A percentile compares a stretch with the other conserved stretches of the same genome.
phyloP scores from a whole-genome alignment of 2,888 invertebrate species.

The Pelosia muscerda region DNA sequence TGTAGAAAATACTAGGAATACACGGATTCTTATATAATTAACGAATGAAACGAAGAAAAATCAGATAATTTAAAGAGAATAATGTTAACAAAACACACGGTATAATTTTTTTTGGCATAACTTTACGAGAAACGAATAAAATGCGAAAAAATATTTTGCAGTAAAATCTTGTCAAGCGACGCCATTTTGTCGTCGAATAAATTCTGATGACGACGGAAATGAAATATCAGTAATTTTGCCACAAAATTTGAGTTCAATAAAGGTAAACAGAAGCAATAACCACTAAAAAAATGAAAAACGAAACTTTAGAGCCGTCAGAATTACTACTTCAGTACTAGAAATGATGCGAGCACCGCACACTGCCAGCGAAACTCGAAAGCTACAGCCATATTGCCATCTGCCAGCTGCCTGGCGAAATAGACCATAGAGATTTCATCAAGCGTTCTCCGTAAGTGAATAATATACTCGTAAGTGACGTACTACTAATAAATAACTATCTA shows the following conservation, averaged over 20 bases:
- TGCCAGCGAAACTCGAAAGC: conserved; percentile 84
- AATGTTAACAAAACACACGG: conserved; percentile 67
- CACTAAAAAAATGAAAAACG: conserved; percentile 81
- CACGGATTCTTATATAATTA: conserved; percentile 74
- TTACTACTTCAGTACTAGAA: conserved; percentile 78
- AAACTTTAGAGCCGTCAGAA: conserved; percentile 82
- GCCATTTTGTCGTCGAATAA: conserved; percentile 87
- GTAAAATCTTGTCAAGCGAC: conserved; percentile 85
- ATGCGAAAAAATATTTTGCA: conserved; percentile 80
- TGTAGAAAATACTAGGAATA: conserved; percentile 75
- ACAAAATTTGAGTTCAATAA: conserved; percentile 71
- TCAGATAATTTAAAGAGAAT: conserved; percentile 68
- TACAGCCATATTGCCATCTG: conserved; percentile 85
- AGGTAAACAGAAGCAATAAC: conserved; percentile 75
- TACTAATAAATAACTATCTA: not conserved
- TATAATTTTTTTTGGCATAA: conserved; percentile 64
- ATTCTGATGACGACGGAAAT: conserved; percentile 85
- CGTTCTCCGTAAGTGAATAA: not conserved
- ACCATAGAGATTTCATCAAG: conserved; percentile 51
- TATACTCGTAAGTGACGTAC: not conserved
- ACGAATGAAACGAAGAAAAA: conserved; percentile 63
- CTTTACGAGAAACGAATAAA: conserved; percentile 70
- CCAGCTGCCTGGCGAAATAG: conserved; percentile 60
- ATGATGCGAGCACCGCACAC: conserved; percentile 83
- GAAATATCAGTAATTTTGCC: conserved; percentile 76